Base-by-base conservation (phyloP, 2,113 vertebrate genomes). In the Pogonocichla stellata region DNA sequence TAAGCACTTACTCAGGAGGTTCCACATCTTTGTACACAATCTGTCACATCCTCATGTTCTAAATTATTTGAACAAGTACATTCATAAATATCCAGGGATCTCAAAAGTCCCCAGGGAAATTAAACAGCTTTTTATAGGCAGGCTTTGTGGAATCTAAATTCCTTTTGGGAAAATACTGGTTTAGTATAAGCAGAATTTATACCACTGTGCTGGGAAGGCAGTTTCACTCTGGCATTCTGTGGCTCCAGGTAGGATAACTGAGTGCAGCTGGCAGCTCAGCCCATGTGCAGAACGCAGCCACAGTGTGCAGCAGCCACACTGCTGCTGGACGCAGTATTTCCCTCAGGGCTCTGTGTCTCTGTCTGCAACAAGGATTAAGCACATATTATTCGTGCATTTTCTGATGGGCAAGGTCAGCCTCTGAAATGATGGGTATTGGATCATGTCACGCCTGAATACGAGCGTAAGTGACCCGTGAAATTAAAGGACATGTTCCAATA, bases 281-380 rank as follows among this genome's bases (percentile, higher is more conserved):
- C 71, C 19, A 0, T 0, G 7, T 2, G 2, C 45, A 43, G 72
- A 42, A 40, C 3, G 34, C 40, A 56, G 15, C 57, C 1, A 0
- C 45, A 19, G 10, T 0, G 6, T 13, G 19, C 34, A 26, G 67
- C 80, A 73, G 79, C 34, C 22, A 10, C 48, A 0, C 2, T 12
- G 69, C 57, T 57, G 25, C 73, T 9, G 1, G 24, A 66, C 17
- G 48, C 47, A 10, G 7, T 2, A 45, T 14, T 33, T 34, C 79
- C 80, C 56, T 69, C 19, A 5, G 74, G 81, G 51, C 61, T 81
- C 61, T 57, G 36, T 50, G 50, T 64, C 19, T 75, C 53, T 43
- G 31, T 50, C 40, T 90, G 58, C 75, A 80, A 22, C 54, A 77
- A 69, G 29, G 28, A 70, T 70, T 61, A 62, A 88, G 57, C 5